Base-by-base conservation (phyloP, 2,113 vertebrate species). In the Nyctereutes procyonoides region DNA sequence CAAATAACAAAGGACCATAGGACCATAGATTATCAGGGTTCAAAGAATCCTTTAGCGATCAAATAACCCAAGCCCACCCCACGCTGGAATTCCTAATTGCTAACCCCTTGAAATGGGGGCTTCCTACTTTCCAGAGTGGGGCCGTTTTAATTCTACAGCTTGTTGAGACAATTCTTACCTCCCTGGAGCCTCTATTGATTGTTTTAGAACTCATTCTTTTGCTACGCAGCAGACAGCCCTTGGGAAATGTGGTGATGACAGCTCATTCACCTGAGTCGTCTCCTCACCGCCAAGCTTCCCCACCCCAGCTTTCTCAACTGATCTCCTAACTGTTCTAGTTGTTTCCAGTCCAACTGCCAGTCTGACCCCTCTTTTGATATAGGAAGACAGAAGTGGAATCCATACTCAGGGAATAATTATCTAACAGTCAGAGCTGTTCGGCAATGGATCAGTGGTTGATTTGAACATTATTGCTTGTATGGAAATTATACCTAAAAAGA, bases 401-500 rank as follows among this genome's bases (percentile, higher is more conserved):
- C 60, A n/a, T 3, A 22, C 4, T 38, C 56, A 30, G 0, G 14
- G 32, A 65, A 91, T 43, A 15, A 60, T 69, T 91, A 55, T 76
- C 76, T 77, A 91, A 56, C 30, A n/a, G 60, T 65, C 30, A 63
- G 43, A 95, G 63, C 28, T 82, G 3, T 56, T 82, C 55, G 67
- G 22, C 24, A 60, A 73, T 73, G 48, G n/a, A 76, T 28, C 26
- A 38, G 48, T 55, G 16, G 22, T 56, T 38, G 14, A 11, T 58
- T 8, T 38, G 26, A 81, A 48, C 20, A 30, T 60, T 56, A 84
- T 82, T 51, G 35, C 51, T 73, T 85, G 1, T 38, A 65, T 26
- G 22, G 85, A 85, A 87, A 94, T 96, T 51, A 73, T 38, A 48
- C 26, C 32, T 93, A 73, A 88, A 79, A 93, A 87, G 26, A 63